A percentile compares a stretch with the other conserved stretches of the same genome.
phyloP scores from a whole-genome alignment of 2,113 vertebrate species.

The Eonycteris spelaea region DNA sequence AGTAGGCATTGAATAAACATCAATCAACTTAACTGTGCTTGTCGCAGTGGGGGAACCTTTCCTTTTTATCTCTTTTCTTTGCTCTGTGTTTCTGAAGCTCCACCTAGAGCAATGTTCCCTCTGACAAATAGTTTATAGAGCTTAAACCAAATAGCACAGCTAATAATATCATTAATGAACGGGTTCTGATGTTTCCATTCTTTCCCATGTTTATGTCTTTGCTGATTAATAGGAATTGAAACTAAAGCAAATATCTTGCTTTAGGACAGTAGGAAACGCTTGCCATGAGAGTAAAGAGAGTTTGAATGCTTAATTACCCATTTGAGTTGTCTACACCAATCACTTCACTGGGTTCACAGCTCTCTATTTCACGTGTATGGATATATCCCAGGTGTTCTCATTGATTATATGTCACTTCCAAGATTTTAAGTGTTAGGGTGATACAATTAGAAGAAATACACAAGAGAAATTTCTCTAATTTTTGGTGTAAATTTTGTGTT shows the following conservation, averaged over 20 bases:
- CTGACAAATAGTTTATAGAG: neutral
- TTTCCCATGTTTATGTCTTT: neutral
- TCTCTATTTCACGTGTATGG: neutral
- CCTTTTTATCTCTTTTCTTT: neutral
- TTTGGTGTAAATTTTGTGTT: neutral
- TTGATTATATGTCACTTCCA: neutral
- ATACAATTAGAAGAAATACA: neutral
- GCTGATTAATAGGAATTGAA: neutral
- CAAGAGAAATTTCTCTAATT: neutral
- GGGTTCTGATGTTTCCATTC: neutral
- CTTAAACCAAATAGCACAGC: neutral
- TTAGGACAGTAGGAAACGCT: neutral
- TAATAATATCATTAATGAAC: slow-evolving; percentile 41
- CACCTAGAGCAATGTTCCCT: neutral
- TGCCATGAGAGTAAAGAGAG: neutral
- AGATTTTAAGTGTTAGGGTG: neutral
- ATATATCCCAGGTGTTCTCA: neutral
- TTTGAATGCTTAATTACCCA: neutral
- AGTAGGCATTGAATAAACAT: neutral
- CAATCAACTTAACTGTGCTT: neutral
- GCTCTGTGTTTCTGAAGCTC: neutral
- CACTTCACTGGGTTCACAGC: neutral
- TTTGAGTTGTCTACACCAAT: neutral
- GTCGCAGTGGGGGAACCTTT: neutral
- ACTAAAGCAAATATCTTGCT: neutral